Evolutionary conservation across 2,888 invertebrate species (phyloP).

Genomic region (Hedychridium roseum): DNA sequence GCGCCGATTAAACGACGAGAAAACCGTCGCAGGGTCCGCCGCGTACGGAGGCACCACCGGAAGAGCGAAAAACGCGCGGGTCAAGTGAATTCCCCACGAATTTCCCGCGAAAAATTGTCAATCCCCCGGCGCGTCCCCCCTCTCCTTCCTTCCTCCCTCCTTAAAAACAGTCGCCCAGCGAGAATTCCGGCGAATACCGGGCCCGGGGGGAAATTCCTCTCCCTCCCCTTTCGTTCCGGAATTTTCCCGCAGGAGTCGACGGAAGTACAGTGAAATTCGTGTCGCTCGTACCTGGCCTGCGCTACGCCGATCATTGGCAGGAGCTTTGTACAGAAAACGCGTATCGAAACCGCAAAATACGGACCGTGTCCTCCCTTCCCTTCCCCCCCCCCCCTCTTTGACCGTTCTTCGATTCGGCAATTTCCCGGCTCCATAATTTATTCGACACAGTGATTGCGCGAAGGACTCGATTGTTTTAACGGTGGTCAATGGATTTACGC

Average conservation of each 20-base stretch:
- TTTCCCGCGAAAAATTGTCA: too few relatives aligned
- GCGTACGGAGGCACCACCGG: slow-evolving; percentile 18
- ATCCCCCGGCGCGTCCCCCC: slow-evolving; percentile 3
- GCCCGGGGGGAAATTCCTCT: too few relatives aligned
- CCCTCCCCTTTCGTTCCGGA: slow-evolving; percentile 8
- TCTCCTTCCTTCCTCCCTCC: background rate
- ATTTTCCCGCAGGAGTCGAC: slow-evolving; percentile 5
- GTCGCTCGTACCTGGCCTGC: too few relatives aligned
- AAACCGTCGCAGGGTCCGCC: too few relatives aligned
- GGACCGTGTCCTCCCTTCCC: too few relatives aligned
- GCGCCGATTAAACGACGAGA: slow-evolving; percentile 42
- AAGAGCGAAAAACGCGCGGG: slow-evolving; percentile 18
- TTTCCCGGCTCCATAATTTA: slow-evolving; percentile 28
- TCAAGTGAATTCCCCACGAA: slow-evolving; percentile 12
- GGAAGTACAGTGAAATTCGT: too few relatives aligned
- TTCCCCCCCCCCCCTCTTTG: too few relatives aligned
- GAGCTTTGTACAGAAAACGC: slow-evolving; percentile 26
- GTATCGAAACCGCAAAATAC: slow-evolving; percentile 11
- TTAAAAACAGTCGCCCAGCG: too few relatives aligned
- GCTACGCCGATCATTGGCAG: too few relatives aligned
- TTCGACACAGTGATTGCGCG: slow-evolving; percentile 25
- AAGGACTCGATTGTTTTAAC: slow-evolving; percentile 21
- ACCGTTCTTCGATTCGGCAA: slow-evolving; percentile 18
- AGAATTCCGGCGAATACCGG: too few relatives aligned
- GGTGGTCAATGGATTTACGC: slow-evolving; percentile 13